These are phyloP conservation scores for Poeciliopsis retropinna DNA, from an alignment of 2,113 vertebrate genomes.

Conservation along the genomic window DNA sequence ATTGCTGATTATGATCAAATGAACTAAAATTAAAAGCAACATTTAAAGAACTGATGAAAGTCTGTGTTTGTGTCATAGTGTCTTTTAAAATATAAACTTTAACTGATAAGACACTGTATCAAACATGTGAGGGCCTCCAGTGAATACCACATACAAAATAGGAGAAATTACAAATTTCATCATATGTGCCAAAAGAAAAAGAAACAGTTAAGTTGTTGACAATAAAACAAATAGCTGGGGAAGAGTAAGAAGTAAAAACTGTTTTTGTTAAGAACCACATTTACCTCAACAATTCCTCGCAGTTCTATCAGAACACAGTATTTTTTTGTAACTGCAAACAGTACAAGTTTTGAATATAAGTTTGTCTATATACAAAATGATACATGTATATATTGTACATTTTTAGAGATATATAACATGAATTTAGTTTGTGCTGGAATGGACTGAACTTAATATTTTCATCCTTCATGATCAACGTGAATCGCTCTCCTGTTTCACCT, in stretches of 20 bases:
- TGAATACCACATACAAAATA: slow-evolving; percentile 31
- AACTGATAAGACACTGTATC: slow-evolving; percentile 12
- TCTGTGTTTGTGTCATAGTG: slow-evolving; percentile 5
- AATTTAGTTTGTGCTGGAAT: slow-evolving; percentile 70
- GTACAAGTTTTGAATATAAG: slow-evolving; percentile 74
- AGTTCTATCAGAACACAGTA: slow-evolving; percentile 56
- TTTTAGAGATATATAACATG: slow-evolving; percentile 58
- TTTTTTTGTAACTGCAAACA: slow-evolving; percentile 68
- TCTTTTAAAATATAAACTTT: slow-evolving; percentile 4
- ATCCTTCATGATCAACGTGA: slow-evolving; percentile 40
- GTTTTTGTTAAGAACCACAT: slow-evolving; percentile 62
- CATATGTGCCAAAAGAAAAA: slow-evolving; percentile 17
- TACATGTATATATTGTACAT: slow-evolving; percentile 72
- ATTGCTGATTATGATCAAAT: slow-evolving; percentile 12
- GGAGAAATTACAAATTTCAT: slow-evolving; percentile 29
- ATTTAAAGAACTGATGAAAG: neutral
- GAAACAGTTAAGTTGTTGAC: neutral
- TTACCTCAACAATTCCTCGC: slow-evolving; percentile 46
- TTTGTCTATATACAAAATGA: slow-evolving; percentile 76
- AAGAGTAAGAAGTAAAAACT: slow-evolving; percentile 48
- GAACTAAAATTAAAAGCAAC: neutral
- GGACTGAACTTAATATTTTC: slow-evolving; percentile 69
- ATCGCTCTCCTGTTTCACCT: slow-evolving; percentile 14
- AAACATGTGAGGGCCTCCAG: slow-evolving; percentile 23
- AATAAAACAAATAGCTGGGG: neutral